These are phyloP conservation scores for Plecturocebus donacophilus DNA, from an alignment of 2,113 vertebrate genomes.

Conservation along the genomic window DNA sequence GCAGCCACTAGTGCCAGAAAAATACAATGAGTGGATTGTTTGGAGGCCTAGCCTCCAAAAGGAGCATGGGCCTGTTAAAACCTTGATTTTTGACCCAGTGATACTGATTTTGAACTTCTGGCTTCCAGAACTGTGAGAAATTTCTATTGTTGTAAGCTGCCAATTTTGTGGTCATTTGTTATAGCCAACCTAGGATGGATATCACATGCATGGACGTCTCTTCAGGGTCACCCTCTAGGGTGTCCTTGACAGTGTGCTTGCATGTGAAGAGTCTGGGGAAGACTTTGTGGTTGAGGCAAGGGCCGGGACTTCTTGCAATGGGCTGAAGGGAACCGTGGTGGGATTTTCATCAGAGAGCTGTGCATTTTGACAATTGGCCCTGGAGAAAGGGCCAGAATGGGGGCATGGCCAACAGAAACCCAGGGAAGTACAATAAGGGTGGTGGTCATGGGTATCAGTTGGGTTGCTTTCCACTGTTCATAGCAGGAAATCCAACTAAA, in stretches of 20 bases:
- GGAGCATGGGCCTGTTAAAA: no score
- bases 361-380: background rate
- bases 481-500: background rate
- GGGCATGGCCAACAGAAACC: background rate
- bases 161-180: background rate
- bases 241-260: background rate
- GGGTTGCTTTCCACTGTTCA: background rate
- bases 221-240: background rate
- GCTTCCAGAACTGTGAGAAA: background rate
- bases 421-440: background rate
- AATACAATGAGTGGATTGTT: background rate
- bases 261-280: background rate
- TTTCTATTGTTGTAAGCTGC: background rate
- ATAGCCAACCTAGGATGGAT: background rate
- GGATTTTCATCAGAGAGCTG: background rate
- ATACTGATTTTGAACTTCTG: background rate
- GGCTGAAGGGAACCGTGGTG: background rate
- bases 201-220: rapidly evolving
- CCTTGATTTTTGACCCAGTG: background rate
- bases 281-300: background rate
- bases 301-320: background rate
- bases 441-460: rapidly evolving
- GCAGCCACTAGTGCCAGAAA: background rate
- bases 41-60: background rate
- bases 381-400: background rate